Percentiles rank a stretch among this genome's conserved stretches.
Evolutionary conservation across 2,797 vertebrate species (phyloP).

Genomic region (Neosilurus hyrtlii): DNA sequence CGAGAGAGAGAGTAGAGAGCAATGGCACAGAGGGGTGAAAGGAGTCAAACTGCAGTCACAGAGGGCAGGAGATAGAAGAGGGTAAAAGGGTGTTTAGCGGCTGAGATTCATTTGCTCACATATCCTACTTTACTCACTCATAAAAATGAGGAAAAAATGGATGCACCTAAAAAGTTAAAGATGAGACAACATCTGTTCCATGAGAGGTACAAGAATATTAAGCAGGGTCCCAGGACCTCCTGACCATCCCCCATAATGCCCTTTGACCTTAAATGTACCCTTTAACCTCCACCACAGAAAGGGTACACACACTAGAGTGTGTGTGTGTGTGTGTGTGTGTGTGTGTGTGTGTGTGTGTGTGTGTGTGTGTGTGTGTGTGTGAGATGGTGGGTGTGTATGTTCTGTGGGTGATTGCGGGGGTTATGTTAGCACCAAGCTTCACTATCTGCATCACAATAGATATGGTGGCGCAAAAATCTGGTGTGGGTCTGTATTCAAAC

Average conservation of each 20-base stretch:
- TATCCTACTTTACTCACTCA: background rate
- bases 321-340: constrained; percentile 13
- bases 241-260: constrained; percentile 46
- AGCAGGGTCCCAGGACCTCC: constrained; percentile 56
- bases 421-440: constrained; percentile 44
- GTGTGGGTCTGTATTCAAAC: constrained; percentile 31
- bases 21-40: constrained; percentile 27
- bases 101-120: constrained; percentile 6
- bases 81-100: constrained; percentile 27
- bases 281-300: constrained; percentile 50
- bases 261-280: constrained; percentile 43
- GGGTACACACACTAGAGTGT: constrained; percentile 14
- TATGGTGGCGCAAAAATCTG: constrained; percentile 34
- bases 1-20: constrained; percentile 29
- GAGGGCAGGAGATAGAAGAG: constrained; percentile 36
- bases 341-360: constrained; percentile 26
- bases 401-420: constrained; percentile 45
- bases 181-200: constrained; percentile 53
- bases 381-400: constrained; percentile 26
- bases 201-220: constrained; percentile 46
- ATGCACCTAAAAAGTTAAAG: constrained; percentile 25
- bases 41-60: constrained; percentile 39
- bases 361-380: constrained; percentile 40
- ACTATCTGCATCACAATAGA: constrained; percentile 53
- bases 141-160: constrained; percentile 2